Conservation (phyloP, 30 jellyfish, hydroid and myxozoan species). For the Hydra vulgaris region DNA sequence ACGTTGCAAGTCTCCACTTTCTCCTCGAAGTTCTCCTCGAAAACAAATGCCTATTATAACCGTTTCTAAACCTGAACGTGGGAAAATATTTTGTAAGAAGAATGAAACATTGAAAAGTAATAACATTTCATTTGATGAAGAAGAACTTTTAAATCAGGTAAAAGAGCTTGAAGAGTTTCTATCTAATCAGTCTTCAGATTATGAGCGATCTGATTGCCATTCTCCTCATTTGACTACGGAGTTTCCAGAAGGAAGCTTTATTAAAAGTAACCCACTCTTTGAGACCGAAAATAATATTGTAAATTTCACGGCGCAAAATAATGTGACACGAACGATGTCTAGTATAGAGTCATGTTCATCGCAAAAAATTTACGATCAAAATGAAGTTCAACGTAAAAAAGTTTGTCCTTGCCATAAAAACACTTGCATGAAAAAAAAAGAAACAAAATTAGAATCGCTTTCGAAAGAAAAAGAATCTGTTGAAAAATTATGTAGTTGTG, state of each 20-base stretch:
- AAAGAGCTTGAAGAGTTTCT: constrained; percentile 23
- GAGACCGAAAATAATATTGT: neutral
- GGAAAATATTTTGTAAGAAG: neutral
- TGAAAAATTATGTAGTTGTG: neutral
- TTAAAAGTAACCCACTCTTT: constrained; percentile 14
- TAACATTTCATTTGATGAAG: constrained; percentile 4
- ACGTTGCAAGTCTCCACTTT: neutral
- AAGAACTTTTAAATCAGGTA: constrained; percentile 19
- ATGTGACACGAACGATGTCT: neutral
- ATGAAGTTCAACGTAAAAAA: neutral
- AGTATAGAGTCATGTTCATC: neutral
- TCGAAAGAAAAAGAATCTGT: neutral
- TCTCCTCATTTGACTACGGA: constrained; percentile 28
- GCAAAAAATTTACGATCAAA: neutral
- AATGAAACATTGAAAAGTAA: neutral
- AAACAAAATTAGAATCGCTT: neutral
- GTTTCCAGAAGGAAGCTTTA: constrained; percentile 19
- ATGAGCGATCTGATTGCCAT: neutral
- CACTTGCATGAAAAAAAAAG: neutral
- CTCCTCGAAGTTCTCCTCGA: constrained; percentile 36
- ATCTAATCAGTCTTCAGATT: no score
- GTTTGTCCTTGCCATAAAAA: neutral
- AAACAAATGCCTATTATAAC: neutral
- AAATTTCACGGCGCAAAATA: neutral
- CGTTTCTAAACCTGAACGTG: constrained; percentile 6